Percentiles rank a stretch among this genome's conserved stretches.
These are phyloP conservation scores for Dinothrombium tinctorium DNA, from an alignment of 1,140 invertebrate genomes.

Conservation along the genomic window DNA sequence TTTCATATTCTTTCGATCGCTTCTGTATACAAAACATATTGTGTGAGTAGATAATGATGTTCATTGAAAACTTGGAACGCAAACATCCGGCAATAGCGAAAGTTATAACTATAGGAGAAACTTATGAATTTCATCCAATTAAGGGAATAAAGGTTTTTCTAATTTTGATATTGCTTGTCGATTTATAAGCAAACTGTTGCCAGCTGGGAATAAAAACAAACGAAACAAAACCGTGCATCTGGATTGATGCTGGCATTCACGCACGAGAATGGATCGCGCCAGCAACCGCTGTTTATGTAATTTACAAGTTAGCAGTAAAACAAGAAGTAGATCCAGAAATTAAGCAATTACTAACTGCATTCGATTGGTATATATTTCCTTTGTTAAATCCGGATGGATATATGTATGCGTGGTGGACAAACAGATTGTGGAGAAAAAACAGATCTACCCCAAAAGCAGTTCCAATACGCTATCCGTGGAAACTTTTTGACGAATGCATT, in stretches of 20 bases:
- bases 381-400: constrained; percentile 46
- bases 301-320: constrained; percentile 30
- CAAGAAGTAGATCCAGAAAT: constrained; percentile 1
- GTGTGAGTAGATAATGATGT: not conserved
- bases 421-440: constrained; percentile 18
- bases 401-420: constrained; percentile 25
- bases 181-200: no score
- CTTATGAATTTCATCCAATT: constrained; percentile 1
- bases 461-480: not conserved
- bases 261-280: constrained; percentile 49
- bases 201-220: not conserved
- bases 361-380: constrained; percentile 20
- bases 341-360: constrained; percentile 3
- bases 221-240: constrained; percentile 27
- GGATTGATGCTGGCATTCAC: constrained; percentile 45
- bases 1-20: not conserved
- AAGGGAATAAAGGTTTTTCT: constrained; percentile 1
- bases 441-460: constrained; percentile 3
- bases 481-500: not conserved
- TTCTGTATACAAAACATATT: not conserved
- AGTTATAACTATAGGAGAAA: not conserved
- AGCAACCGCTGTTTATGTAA: constrained; percentile 36
- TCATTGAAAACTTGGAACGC: not conserved
- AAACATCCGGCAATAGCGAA: not conserved
- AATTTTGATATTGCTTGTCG: no score